Evolutionary conservation across 2,888 invertebrate species (phyloP).

Genomic region (Dascillus cervinus): DNA sequence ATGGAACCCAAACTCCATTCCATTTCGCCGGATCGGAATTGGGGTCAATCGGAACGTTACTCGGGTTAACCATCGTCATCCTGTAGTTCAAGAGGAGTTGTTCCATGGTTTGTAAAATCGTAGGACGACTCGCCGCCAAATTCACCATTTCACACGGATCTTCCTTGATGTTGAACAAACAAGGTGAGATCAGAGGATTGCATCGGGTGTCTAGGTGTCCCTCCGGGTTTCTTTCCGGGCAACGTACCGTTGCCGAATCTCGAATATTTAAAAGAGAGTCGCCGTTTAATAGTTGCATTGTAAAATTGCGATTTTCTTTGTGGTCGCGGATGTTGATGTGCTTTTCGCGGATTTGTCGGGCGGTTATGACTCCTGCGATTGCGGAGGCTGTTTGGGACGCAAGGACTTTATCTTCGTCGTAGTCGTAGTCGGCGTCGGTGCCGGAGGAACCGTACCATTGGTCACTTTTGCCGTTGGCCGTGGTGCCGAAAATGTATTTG

Average conservation of each 20-base stretch:
- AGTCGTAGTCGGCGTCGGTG: constrained; percentile 32
- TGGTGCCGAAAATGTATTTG: constrained; percentile 54
- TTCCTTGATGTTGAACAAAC: constrained; percentile 43
- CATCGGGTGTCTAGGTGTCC: constrained; percentile 27
- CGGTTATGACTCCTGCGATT: constrained; percentile 43
- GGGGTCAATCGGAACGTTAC: constrained; percentile 42
- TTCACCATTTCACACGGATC: constrained; percentile 50
- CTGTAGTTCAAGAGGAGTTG: constrained; percentile 39
- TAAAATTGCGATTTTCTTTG: constrained; percentile 18
- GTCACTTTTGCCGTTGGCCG: constrained; percentile 33
- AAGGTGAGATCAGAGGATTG: constrained; percentile 38
- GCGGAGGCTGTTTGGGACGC: constrained; percentile 42
- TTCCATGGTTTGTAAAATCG: constrained; percentile 41
- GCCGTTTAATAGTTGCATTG: constrained; percentile 23
- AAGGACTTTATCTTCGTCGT: constrained; percentile 41
- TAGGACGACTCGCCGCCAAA: constrained; percentile 38
- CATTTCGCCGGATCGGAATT: constrained; percentile 47
- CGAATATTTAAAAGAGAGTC: constrained; percentile 25
- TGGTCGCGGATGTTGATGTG: constrained; percentile 16
- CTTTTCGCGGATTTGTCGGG: constrained; percentile 42
- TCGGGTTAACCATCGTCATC: constrained; percentile 39
- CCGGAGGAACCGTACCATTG: constrained; percentile 45
- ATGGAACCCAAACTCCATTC: constrained; percentile 51
- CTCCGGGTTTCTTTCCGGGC: constrained; percentile 23
- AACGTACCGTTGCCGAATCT: constrained; percentile 30